phyloP scores from a whole-genome alignment of 2,888 invertebrate genomes.

The Agonopterix alstromeriana region DNA sequence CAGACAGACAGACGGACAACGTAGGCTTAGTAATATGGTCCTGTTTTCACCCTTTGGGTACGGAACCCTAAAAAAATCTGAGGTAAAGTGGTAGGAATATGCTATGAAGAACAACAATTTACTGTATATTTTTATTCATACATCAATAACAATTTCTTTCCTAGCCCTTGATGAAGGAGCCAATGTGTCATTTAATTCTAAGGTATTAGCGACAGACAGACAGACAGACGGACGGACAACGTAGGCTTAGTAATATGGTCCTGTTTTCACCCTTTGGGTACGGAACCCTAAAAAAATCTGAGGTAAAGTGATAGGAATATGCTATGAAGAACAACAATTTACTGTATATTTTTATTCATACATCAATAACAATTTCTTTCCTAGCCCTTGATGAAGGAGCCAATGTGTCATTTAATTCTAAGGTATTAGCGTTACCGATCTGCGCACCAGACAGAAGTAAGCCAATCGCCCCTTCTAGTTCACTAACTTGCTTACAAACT shows the following conservation, averaged over 20 bases:
- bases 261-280: too few relatives aligned
- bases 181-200: constrained; percentile 43
- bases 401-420: constrained; percentile 43
- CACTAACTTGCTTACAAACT: constrained; percentile 78
- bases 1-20: too few relatives aligned
- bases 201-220: constrained; percentile 33
- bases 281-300: too few relatives aligned
- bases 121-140: constrained; percentile 17
- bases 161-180: constrained; percentile 65
- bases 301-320: too few relatives aligned
- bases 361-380: constrained; percentile 76
- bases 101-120: too few relatives aligned
- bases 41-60: too few relatives aligned
- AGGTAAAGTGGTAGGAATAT: too few relatives aligned
- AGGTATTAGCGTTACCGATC: constrained; percentile 47
- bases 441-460: constrained; percentile 80
- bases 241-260: too few relatives aligned
- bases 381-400: constrained; percentile 65
- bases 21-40: too few relatives aligned
- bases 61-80: too few relatives aligned
- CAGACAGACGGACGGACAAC: too few relatives aligned
- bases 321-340: too few relatives aligned
- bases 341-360: constrained; percentile 17
- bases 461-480: constrained; percentile 83
- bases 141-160: constrained; percentile 76